Percentiles rank a stretch among this genome's conserved stretches.
These are phyloP conservation scores for Xylota segnis DNA, from an alignment of 2,888 invertebrate genomes.

Conservation along the genomic window DNA sequence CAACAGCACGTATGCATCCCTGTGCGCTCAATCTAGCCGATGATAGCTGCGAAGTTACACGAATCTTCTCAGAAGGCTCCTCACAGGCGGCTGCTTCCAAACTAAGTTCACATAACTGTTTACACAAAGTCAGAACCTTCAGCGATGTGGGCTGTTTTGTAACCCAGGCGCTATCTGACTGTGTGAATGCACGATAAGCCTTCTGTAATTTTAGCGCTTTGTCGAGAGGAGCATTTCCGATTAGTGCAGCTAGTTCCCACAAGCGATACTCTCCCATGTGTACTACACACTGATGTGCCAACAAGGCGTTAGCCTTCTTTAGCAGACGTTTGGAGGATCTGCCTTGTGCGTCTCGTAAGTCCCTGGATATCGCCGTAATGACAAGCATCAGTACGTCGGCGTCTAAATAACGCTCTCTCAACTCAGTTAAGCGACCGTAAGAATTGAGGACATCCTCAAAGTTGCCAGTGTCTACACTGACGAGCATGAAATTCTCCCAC, in stretches of 20 bases:
- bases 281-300: constrained; percentile 83
- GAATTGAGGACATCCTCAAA: constrained; percentile 94
- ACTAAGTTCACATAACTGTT: constrained; percentile 86
- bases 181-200: constrained; percentile 90
- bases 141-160: constrained; percentile 86
- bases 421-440: constrained; percentile 93
- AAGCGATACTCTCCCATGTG: constrained; percentile 89
- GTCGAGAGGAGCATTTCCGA: constrained; percentile 86
- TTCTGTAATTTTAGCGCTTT: constrained; percentile 90
- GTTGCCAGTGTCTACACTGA: constrained; percentile 94
- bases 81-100: constrained; percentile 85
- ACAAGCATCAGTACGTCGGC: constrained; percentile 90
- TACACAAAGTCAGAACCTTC: constrained; percentile 87
- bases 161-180: constrained; percentile 86
- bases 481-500: constrained; percentile 97
- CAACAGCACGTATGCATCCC: constrained; percentile 85
- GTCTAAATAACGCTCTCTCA: constrained; percentile 93
- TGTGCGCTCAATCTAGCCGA: constrained; percentile 87
- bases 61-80: constrained; percentile 85
- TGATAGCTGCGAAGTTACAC: constrained; percentile 86
- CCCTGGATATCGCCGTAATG: constrained; percentile 88
- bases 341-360: constrained; percentile 87
- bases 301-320: constrained; percentile 81
- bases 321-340: constrained; percentile 84
- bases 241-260: constrained; percentile 93